A percentile compares a stretch with the other conserved stretches of the same genome.
Evolutionary conservation across 2,888 invertebrate species (phyloP).

Genomic region (Ametastegia equiseti): DNA sequence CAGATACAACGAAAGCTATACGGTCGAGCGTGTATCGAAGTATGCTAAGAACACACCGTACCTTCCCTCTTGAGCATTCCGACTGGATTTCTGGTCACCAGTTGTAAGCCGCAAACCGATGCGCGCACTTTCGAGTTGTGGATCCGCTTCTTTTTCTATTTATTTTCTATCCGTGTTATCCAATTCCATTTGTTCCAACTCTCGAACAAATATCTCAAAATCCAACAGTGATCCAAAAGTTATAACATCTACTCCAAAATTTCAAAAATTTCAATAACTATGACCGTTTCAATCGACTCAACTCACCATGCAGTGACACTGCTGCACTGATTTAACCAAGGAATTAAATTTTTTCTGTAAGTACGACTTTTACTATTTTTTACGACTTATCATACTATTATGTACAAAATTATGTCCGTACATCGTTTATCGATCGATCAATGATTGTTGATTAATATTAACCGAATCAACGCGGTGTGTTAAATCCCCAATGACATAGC

Average conservation of each 20-base stretch:
- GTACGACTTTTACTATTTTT: background rate
- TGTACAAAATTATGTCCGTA: no score
- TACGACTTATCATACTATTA: no score
- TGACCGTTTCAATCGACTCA: background rate
- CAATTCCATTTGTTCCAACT: background rate
- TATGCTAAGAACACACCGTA: conserved; percentile 55
- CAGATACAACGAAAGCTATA: conserved; percentile 36
- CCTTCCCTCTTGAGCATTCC: conserved; percentile 68
- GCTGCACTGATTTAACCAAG: background rate
- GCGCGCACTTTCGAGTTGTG: conserved; percentile 60
- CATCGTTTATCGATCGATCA: no score
- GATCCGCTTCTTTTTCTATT: conserved; percentile 46
- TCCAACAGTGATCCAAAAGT: no score
- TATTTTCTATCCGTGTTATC: background rate
- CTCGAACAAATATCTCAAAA: background rate
- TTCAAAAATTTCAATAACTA: no score
- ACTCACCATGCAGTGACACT: background rate
- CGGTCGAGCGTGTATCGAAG: conserved; percentile 43
- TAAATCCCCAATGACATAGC: no score
- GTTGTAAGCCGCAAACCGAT: conserved; percentile 65
- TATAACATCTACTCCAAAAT: background rate
- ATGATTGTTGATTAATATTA: no score
- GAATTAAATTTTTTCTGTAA: background rate
- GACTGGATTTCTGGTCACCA: conserved; percentile 69
- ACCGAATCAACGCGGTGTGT: no score